Evolutionary conservation across 2,797 vertebrate genomes (phyloP), one percentile per base, ranked within the genome.

Genomic region (Characodon lateralis): DNA sequence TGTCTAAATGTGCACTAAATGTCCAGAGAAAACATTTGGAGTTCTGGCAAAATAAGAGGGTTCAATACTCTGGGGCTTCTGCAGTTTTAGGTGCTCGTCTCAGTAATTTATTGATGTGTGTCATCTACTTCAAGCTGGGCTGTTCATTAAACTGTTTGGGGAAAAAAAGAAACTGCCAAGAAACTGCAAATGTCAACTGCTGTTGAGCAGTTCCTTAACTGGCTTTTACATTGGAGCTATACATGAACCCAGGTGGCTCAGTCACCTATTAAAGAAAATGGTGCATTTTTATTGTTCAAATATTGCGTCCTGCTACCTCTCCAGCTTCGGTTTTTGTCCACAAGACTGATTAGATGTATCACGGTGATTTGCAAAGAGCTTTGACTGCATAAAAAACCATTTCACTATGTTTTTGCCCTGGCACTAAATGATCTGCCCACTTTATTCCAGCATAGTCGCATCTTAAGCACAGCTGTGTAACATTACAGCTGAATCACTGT

Each of bases 1-100:
- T 55, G 51, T 81, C 72, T 50, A 76, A 84, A 74, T 77, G 79
- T 85, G 69, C 61, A 39, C 72, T 88, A 72, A 71, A 85, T 88
- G 46, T 83, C 63, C 71, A 24, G 73, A 35, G 82, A 50, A 74
- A 77, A 80, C 74, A 76, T 80, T 84, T 85, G 61, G 71, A 76
- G 78, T 81, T 78, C 46, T 76, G 80, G 72, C 76, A 83, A 58
- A 72, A 35, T 66, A 43, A 73, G 35, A 13, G 46, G 55, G 74
- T n/a, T 76, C 73, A 26, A 39, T 6, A 3, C 72, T 80, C 48
- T 31, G 53, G 20, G 79, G 35, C 20, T 41, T 13, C 3, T 58
- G 74, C 13, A 20, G 58, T 73, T 73, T 51, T 5, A 71, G 70
- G 7, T 73, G 31, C 69, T 76, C 61, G 20, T 50, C 58, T 79